Evolutionary conservation across 37 sponge, comb jelly and placozoan species (phyloP).

Genomic region (Halichondria panicea): DNA sequence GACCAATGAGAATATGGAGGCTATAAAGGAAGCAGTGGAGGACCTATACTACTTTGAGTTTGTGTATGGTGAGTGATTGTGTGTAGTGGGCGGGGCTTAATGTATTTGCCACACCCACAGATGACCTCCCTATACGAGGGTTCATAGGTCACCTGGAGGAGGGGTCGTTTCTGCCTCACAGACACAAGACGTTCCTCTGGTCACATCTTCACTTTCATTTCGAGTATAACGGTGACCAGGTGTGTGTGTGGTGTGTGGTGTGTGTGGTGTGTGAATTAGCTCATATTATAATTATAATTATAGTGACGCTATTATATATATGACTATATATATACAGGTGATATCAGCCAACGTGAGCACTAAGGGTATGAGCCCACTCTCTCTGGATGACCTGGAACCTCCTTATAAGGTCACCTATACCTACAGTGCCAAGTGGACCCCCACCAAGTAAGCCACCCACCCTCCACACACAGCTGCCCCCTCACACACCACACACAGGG

Average conservation of each 20-base stretch:
- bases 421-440: slow-evolving; percentile 78
- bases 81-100: not conserved
- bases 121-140: slow-evolving; percentile 89
- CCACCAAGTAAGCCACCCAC: slow-evolving; percentile 57
- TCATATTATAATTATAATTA: no score
- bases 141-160: slow-evolving; percentile 93
- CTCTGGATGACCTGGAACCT: slow-evolving; percentile 56
- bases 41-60: slow-evolving; percentile 97
- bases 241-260: no score
- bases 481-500: slow-evolving; percentile 1
- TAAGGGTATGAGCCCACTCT: slow-evolving; percentile 55
- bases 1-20: slow-evolving; percentile 37
- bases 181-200: slow-evolving; percentile 81
- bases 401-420: slow-evolving; percentile 79
- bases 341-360: slow-evolving; percentile 84
- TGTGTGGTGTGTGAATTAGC: no score
- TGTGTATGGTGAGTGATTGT: slow-evolving; percentile 63
- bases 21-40: slow-evolving; percentile 77
- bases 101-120: slow-evolving; percentile 23
- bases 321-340: slow-evolving; percentile 43
- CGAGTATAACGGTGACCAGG: slow-evolving; percentile 75
- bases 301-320: no score
- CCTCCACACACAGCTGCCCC: not conserved
- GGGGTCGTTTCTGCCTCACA: slow-evolving; percentile 78
- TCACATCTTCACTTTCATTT: slow-evolving; percentile 84